These are phyloP conservation scores for Dromiciops gliroides DNA, from an alignment of 2,113 vertebrate species.

Conservation along the genomic window DNA sequence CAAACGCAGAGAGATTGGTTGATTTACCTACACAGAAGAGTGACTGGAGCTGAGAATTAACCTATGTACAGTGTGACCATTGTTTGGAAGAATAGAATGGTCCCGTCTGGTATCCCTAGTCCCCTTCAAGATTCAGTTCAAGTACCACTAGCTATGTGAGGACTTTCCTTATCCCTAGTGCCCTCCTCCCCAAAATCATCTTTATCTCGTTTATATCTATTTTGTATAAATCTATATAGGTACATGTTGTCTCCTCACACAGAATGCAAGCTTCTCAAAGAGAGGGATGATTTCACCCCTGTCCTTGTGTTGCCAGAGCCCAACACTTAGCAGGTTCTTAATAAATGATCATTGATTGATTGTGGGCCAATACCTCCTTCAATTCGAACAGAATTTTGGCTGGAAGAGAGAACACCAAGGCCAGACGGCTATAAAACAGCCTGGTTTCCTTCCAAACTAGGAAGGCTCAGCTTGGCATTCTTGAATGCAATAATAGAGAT, in stretches of 20 bases:
- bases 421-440: neutral
- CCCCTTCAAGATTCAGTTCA: neutral
- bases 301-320: neutral
- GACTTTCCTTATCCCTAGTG: neutral
- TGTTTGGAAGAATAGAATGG: neutral
- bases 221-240: neutral
- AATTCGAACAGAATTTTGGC: too few species aligned
- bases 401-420: neutral
- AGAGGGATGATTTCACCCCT: neutral
- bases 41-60: neutral
- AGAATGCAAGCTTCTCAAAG: neutral
- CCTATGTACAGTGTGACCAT: neutral
- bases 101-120: neutral
- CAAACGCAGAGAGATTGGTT: neutral
- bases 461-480: neutral
- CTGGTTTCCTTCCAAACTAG: neutral
- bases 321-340: neutral
- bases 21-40: neutral
- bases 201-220: neutral
- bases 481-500: neutral
- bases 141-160: neutral
- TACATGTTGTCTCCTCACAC: neutral
- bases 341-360: neutral
- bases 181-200: neutral
- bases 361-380: too few species aligned